Evolutionary conservation across 2,888 invertebrate species (phyloP).

Genomic region (Gandaritis pyraliata): DNA sequence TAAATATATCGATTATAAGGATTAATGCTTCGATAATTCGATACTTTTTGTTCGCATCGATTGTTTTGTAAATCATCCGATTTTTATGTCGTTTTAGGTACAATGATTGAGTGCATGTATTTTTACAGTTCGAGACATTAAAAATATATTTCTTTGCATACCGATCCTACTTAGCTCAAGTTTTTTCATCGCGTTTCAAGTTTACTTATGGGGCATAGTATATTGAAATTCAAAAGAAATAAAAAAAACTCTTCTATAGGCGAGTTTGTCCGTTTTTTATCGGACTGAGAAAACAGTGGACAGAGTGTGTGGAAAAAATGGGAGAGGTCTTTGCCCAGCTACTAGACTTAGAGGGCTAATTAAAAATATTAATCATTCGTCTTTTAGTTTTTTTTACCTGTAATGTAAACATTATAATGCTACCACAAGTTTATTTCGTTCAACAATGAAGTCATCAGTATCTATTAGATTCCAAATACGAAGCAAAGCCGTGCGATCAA

Average conservation of each 20-base stretch:
- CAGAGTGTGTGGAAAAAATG: too few relatives aligned
- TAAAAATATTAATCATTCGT: too few relatives aligned
- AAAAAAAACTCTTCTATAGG: too few relatives aligned
- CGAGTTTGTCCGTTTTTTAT: too few relatives aligned
- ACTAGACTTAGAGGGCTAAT: too few relatives aligned
- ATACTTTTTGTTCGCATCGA: constrained; percentile 58
- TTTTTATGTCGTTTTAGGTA: constrained; percentile 42
- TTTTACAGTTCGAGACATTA: background rate
- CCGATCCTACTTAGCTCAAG: too few relatives aligned
- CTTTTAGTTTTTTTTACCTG: background rate
- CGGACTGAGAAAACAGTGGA: too few relatives aligned
- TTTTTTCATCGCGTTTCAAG: too few relatives aligned
- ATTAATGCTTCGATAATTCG: constrained; percentile 69
- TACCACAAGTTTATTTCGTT: constrained; percentile 4
- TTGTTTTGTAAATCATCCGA: constrained; percentile 46
- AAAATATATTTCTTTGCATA: too few relatives aligned
- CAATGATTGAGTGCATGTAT: constrained; percentile 28
- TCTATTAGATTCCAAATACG: constrained; percentile 16
- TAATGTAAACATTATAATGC: background rate
- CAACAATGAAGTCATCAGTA: constrained; percentile 23
- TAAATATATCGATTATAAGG: constrained; percentile 56
- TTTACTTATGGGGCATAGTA: too few relatives aligned
- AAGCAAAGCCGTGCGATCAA: constrained; percentile 3
- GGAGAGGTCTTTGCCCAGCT: too few relatives aligned
- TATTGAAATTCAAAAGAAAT: too few relatives aligned